These are phyloP conservation scores for Euura lappo DNA, from an alignment of 1,140 invertebrate genomes.

Conservation along the genomic window DNA sequence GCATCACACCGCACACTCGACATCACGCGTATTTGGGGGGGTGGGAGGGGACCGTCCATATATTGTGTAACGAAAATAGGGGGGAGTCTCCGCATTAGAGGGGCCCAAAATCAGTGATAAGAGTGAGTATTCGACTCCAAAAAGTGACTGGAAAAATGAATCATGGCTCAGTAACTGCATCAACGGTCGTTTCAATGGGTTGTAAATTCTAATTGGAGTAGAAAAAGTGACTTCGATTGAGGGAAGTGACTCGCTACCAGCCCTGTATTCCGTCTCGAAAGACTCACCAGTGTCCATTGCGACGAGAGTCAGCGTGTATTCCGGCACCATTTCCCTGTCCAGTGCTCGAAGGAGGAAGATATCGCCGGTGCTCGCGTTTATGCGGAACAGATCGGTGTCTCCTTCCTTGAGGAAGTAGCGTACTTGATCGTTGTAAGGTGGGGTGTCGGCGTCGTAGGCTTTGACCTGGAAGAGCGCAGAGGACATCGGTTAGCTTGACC, in stretches of 20 bases:
- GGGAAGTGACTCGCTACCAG: too few relatives aligned
- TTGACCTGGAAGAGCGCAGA: conserved; percentile 67
- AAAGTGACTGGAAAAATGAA: too few relatives aligned
- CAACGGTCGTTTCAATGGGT: too few relatives aligned
- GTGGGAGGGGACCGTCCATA: background rate
- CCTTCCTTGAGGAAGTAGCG: conserved; percentile 93
- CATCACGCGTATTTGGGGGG: conserved; percentile 12
- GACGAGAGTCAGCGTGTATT: conserved; percentile 84
- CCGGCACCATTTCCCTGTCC: conserved; percentile 82
- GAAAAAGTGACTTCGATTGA: too few relatives aligned
- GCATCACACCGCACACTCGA: conserved; percentile 24
- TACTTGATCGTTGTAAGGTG: conserved; percentile 86
- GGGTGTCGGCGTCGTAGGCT: conserved; percentile 90
- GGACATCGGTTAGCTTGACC: background rate
- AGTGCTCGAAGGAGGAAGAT: conserved; percentile 81
- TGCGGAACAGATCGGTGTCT: conserved; percentile 84
- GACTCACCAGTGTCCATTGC: conserved; percentile 92
- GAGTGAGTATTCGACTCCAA: too few relatives aligned
- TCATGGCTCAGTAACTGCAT: too few relatives aligned
- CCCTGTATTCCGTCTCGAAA: background rate
- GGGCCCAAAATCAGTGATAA: too few relatives aligned
- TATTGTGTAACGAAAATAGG: background rate
- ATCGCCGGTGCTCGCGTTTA: conserved; percentile 88
- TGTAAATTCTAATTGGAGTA: too few relatives aligned
- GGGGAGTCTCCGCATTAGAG: background rate